Evolutionary conservation across 2,113 vertebrate genomes (phyloP).

Genomic region (Eulacestoma nigropectus): DNA sequence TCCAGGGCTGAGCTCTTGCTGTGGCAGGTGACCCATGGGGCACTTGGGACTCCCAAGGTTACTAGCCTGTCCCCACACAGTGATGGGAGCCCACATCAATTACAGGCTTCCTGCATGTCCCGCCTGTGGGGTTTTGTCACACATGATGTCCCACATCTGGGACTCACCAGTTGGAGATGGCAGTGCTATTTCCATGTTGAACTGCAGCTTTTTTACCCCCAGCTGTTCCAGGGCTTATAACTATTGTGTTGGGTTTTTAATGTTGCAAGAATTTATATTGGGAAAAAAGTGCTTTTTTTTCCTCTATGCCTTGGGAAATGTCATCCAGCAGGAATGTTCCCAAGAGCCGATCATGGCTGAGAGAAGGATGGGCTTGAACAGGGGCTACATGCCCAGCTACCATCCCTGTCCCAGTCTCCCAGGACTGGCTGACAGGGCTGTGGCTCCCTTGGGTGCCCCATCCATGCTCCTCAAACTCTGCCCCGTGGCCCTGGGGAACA

Average conservation of each 20-base stretch:
- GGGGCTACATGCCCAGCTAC: neutral
- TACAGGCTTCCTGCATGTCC: neutral
- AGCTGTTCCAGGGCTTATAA: constrained; percentile 46
- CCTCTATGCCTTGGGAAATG: constrained; percentile 56
- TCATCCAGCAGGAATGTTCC: constrained; percentile 56
- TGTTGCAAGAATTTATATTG: constrained; percentile 63
- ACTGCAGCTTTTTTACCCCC: constrained; percentile 43
- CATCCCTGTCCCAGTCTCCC: neutral
- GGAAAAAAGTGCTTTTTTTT: constrained; percentile 9
- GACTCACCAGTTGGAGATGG: neutral
- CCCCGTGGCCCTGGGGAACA: neutral
- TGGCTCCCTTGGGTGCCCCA: neutral
- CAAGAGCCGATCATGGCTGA: neutral
- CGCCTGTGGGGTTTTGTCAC: neutral
- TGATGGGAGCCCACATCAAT: neutral
- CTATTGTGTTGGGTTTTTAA: constrained; percentile 51
- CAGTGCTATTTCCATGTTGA: constrained; percentile 17
- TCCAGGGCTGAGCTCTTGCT: neutral
- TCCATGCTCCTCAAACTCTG: neutral
- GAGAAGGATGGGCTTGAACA: neutral
- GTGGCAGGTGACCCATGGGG: neutral
- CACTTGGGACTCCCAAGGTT: fast-evolving
- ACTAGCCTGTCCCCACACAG: neutral
- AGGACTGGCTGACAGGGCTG: neutral
- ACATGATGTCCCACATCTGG: constrained; percentile 34